Conservation (phyloP, 2,888 invertebrate species). For the Tinea trinotella region DNA sequence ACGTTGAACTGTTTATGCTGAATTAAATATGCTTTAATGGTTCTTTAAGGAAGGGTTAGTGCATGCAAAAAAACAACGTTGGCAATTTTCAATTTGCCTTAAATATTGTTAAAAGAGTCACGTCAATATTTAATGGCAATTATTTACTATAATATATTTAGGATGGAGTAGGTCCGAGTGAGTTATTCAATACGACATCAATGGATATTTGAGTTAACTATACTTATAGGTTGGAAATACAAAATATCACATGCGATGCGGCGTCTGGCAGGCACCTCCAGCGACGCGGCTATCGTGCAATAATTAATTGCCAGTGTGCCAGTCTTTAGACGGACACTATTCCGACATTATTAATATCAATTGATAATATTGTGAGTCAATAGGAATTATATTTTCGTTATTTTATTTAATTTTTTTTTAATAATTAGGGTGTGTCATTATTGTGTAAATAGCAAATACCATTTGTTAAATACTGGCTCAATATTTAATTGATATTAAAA, state of each 20-base stretch:
- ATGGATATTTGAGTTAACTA: not conserved
- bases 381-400: no score
- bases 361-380: no score
- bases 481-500: not conserved
- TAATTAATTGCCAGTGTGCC: constrained; percentile 51
- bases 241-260: constrained; percentile 20
- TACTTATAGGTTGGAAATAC: not conserved
- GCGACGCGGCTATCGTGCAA: constrained; percentile 54
- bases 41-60: constrained; percentile 52
- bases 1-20: constrained; percentile 55
- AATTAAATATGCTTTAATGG: constrained; percentile 65
- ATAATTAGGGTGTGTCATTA: no score
- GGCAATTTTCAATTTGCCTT: constrained; percentile 11
- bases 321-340: constrained; percentile 34
- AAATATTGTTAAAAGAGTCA: not conserved
- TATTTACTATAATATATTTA: not conserved
- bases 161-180: no score
- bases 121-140: not conserved
- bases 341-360: no score
- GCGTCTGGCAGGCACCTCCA: constrained; percentile 38
- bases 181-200: no score
- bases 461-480: not conserved
- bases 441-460: not conserved
- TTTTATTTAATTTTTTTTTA: no score
- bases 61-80: constrained; percentile 33